These are phyloP conservation scores for Laspeyria flexula DNA, from an alignment of 2,888 invertebrate species.

Conservation along the genomic window DNA sequence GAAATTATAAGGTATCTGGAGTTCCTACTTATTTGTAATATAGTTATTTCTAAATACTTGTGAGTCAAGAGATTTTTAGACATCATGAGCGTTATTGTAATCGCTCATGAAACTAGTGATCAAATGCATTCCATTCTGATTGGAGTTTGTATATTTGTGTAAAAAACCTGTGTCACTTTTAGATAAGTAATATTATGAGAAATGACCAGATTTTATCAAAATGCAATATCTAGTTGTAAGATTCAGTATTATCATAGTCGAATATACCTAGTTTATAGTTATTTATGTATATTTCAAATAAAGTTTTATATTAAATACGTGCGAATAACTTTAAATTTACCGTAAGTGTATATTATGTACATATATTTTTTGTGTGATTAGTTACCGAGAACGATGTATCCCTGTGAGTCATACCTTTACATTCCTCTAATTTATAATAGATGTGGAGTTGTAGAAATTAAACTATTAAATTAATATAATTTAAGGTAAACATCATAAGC, in stretches of 20 bases:
- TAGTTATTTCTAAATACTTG: constrained; percentile 47
- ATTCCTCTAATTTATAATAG: constrained; percentile 29
- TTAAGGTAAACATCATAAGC: too few species aligned
- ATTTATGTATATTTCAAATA: constrained; percentile 80
- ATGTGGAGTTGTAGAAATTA: constrained; percentile 25
- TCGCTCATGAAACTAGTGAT: constrained; percentile 43
- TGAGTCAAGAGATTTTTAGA: constrained; percentile 29
- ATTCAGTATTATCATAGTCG: constrained; percentile 82
- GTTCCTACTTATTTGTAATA: constrained; percentile 77
- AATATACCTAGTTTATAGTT: constrained; percentile 74
- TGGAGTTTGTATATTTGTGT: constrained; percentile 75
- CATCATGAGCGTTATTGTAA: constrained; percentile 15
- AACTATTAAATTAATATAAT: constrained; percentile 8
- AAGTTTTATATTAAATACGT: constrained; percentile 68
- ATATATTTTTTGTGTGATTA: constrained; percentile 60
- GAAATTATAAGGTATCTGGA: constrained; percentile 69
- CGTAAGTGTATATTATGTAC: constrained; percentile 72
- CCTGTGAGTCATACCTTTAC: constrained; percentile 17
- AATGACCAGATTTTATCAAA: constrained; percentile 85
- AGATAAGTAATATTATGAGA: constrained; percentile 72
- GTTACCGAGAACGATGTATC: constrained; percentile 43
- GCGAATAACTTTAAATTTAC: constrained; percentile 46
- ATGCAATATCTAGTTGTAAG: constrained; percentile 84
- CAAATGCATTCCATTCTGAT: constrained; percentile 66
- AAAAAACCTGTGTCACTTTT: constrained; percentile 68